Base-by-base conservation (phyloP, 2,797 vertebrate genomes). In the Rhinella marina region DNA sequence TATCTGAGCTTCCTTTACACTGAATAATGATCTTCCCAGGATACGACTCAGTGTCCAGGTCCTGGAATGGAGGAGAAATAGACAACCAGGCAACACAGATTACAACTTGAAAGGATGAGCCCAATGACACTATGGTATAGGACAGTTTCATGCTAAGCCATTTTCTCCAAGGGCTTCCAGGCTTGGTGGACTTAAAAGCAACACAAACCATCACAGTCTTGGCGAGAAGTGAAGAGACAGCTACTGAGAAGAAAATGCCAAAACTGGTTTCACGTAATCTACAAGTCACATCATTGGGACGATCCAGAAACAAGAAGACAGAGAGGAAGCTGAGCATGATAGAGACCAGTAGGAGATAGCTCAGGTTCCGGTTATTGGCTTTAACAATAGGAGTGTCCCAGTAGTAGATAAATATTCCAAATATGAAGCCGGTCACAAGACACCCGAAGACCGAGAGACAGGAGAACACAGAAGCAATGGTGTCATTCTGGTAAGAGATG, bases 241-340 rank as follows among this genome's bases (percentile, higher is more conserved):
- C 52, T 9, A 87, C 32, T 6, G 81, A 52, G 48, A 87, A 87
- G 41, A 57, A 48, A 1, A 54, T 64, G 21, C 85, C 73, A 81
- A 81, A 86, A 21, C 57, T 27, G 17, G 54, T 64, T 9, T 87
- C 61, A 32, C 82, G 82, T 29, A 84, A 23, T 66, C 72, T 72
- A 50, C 82, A 84, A 48, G 82, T 21, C 12, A 75, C 54, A 41
- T 70, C n/a, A 23, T 23, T 21, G 13, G 80, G 80, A 29, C 80
- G 52, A 52, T 78, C 52, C 81, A 87, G 29, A 68, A 75, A 21
- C 50, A 29, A 25, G 50, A 84, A 48, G 21, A 81, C 70, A 66
- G 68, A 83, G 11, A 87, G 48, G 52, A 64, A 83, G 19, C 86
- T 82, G 29, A 89, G 54, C 5, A 14, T 73, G 70, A 73, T 73